These are phyloP conservation scores for Trachythela sp. DNA, from an alignment of 64 coral and sea anemone genomes.

Conservation along the genomic window DNA sequence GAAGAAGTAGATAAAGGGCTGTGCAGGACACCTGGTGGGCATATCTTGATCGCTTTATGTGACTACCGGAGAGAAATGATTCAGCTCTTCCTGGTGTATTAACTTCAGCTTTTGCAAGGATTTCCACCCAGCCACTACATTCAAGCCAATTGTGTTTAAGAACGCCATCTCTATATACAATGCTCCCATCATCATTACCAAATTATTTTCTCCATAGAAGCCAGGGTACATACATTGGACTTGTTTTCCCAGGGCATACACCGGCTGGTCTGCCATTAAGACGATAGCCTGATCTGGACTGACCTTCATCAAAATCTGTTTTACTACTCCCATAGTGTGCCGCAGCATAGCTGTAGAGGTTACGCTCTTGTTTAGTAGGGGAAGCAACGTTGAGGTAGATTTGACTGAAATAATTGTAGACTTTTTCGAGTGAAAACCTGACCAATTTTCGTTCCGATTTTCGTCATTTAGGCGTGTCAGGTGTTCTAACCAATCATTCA, in stretches of 20 bases:
- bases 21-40: background rate
- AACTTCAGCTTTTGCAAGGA: background rate
- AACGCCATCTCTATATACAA: background rate
- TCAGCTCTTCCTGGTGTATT: background rate
- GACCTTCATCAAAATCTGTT: background rate
- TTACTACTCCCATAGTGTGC: background rate
- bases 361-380: too few relatives aligned
- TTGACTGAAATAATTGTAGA: too few relatives aligned
- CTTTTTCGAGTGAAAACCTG: too few relatives aligned
- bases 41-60: background rate
- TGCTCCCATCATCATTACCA: background rate
- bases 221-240: background rate
- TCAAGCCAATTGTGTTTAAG: background rate
- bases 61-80: background rate
- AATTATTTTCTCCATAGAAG: background rate
- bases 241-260: background rate
- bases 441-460: too few relatives aligned
- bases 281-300: slow-evolving; percentile 16
- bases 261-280: background rate
- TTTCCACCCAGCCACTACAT: background rate
- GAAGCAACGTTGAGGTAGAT: too few relatives aligned
- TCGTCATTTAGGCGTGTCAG: too few relatives aligned
- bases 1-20: background rate
- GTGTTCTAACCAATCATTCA: too few relatives aligned
- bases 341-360: too few relatives aligned